Evolutionary conservation across 2,797 vertebrate species (phyloP), one percentile per base, ranked within the genome.

Genomic region (Anomalospiza imberbis): DNA sequence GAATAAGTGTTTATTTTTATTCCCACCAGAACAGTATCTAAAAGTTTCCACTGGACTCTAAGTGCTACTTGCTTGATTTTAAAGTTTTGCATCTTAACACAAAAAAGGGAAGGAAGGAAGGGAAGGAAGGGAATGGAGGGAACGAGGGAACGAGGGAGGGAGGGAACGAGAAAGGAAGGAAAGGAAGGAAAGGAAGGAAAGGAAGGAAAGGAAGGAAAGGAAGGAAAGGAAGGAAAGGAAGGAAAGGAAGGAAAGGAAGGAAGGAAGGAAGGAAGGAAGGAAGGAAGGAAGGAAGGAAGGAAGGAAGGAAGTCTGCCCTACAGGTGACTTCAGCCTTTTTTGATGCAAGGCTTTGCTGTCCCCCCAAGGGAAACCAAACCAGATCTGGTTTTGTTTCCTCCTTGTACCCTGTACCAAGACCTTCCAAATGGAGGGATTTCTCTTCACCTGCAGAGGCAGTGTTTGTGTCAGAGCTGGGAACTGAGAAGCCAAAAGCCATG

Each of bases 1-100:
- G 93, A 91, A 38, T 22, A 66, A 71, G 79, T 15, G 83, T 85
- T 94, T 96, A 95, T 94, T 96, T 95, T 94, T 95, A 85, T 74
- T 93, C 91, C 48, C 70, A 78, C 61, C 88, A 91, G 93, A 95
- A 88, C 70, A 79, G 70, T 47, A 75, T 72, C 92, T 66, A 18
- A 61, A 88, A 89, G 70, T 73, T 93, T 75, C 53, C 73, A 51
- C 80, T 61, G 88, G 94, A 87, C 90, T 88, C 80, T 36, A 36
- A 87, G 67, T 42, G 77, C 74, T 74, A 65, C 74, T 55, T 91
- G 28, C 74, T 88, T 82, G 36, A 51, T 62, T 73, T 57, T 51
- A 76, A 26, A 53, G 20, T 66, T 66, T 66, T 34, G 24, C 32
- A 65, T 65, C 31, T 65, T 65, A 63, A 32, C 14, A 22, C 38